Evolutionary conservation across 2,797 vertebrate species (phyloP).

Genomic region (Hyperoplus lanceolatus): DNA sequence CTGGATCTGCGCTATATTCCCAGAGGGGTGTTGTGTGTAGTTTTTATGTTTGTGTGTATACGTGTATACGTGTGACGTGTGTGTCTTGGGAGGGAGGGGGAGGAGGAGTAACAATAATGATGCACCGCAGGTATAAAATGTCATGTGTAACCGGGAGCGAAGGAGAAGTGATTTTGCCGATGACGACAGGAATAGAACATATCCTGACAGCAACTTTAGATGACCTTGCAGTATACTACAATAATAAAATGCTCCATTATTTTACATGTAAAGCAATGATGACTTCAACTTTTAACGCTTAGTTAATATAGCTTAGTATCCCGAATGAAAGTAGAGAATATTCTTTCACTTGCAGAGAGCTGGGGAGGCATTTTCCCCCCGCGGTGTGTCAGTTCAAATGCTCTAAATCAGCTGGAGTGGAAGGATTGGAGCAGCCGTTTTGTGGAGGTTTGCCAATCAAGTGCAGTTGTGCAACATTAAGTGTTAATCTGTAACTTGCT

Average conservation of each 20-base stretch:
- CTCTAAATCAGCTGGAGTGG: conserved; percentile 57
- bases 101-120: conserved; percentile 4
- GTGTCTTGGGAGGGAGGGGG: conserved; percentile 14
- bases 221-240: conserved; percentile 18
- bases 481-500: conserved; percentile 42
- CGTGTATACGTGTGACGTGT: conserved; percentile 16
- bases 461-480: conserved; percentile 38
- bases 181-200: conserved; percentile 56
- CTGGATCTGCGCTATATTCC: conserved; percentile 68
- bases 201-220: conserved; percentile 43
- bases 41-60: conserved; percentile 31
- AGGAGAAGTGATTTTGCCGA: conserved; percentile 49
- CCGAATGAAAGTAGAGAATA: conserved; percentile 34
- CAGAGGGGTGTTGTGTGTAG: conserved; percentile 47
- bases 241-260: conserved; percentile 30
- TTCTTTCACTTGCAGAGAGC: conserved; percentile 28
- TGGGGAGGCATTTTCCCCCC: conserved; percentile 27
- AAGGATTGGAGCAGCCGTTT: conserved; percentile 60
- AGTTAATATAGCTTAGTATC: conserved; percentile 4
- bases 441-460: conserved; percentile 55
- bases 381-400: conserved; percentile 41
- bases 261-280: conserved; percentile 30
- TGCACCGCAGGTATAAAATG: conserved; percentile 42
- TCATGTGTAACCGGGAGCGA: conserved; percentile 41
- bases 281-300: conserved; percentile 13